Evolutionary conservation across 2,113 vertebrate genomes (phyloP).

Genomic region (Pseudorectes ferrugineus): DNA sequence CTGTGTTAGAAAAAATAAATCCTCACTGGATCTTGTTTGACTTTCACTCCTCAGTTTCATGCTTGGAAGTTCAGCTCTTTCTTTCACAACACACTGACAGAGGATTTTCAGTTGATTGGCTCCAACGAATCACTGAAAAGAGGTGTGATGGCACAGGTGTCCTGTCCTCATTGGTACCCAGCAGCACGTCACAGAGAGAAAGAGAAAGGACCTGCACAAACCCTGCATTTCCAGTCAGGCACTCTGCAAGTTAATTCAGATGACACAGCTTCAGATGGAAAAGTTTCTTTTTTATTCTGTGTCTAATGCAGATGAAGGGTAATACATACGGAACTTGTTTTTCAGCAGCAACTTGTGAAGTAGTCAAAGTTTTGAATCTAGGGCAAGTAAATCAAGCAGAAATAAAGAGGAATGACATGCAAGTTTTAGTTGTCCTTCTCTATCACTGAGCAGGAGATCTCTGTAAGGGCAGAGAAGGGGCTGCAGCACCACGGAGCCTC

Average conservation of each 20-base stretch:
- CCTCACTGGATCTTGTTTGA: background rate
- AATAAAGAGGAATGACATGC: conserved; percentile 21
- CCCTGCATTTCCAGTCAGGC: background rate
- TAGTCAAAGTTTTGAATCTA: conserved; percentile 49
- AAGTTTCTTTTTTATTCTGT: background rate
- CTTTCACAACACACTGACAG: background rate
- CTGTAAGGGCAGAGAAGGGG: background rate
- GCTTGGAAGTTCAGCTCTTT: background rate
- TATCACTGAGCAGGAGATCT: background rate
- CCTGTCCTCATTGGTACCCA: background rate
- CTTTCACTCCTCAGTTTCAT: background rate
- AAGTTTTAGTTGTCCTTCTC: conserved; percentile 29
- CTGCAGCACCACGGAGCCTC: background rate
- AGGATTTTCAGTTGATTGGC: background rate
- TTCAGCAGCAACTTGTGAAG: conserved; percentile 1
- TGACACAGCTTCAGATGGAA: background rate
- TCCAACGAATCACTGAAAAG: background rate
- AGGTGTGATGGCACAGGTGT: background rate
- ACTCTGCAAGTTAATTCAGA: background rate
- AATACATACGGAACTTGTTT: conserved; percentile 45
- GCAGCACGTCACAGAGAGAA: background rate
- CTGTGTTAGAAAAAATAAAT: conserved; percentile 5
- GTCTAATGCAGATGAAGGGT: conserved; percentile 13
- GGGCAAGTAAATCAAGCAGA: conserved; percentile 48
- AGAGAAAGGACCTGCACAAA: background rate